A percentile compares a stretch with the other conserved stretches of the same genome.
phyloP scores from a whole-genome alignment of 2,888 invertebrate genomes.

The Lasioglossum figueresi region DNA sequence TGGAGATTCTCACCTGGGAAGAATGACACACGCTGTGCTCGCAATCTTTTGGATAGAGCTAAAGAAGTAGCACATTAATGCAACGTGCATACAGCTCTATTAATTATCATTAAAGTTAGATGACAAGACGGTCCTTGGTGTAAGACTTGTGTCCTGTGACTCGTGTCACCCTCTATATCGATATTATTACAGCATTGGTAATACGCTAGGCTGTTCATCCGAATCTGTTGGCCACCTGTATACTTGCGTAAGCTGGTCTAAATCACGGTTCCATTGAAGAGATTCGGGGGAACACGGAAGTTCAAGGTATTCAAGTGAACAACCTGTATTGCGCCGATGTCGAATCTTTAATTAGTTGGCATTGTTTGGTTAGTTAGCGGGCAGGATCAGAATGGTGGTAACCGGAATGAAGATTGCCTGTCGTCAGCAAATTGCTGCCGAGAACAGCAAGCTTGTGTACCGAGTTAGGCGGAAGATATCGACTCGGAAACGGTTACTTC shows the following conservation, averaged over 20 bases:
- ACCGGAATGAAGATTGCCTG: constrained; percentile 63
- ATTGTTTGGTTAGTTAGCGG: constrained; percentile 72
- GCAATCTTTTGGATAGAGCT: no score
- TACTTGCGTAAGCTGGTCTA: background rate
- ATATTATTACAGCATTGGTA: no score
- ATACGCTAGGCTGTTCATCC: background rate
- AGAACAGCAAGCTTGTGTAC: constrained; percentile 30
- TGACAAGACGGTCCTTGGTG: no score
- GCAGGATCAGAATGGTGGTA: constrained; percentile 35
- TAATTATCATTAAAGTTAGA: no score
- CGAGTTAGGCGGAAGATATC: constrained; percentile 36
- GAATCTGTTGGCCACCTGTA: background rate
- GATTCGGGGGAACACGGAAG: background rate
- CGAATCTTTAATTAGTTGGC: constrained; percentile 77
- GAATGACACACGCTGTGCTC: no score
- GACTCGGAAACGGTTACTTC: constrained; percentile 30
- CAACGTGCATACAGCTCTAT: no score
- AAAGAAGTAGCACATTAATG: no score
- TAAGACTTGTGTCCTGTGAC: no score
- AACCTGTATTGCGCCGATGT: constrained; percentile 59
- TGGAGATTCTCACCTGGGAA: no score
- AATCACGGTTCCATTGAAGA: background rate
- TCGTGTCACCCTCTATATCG: no score
- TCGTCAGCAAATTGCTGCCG: constrained; percentile 64
- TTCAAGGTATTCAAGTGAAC: constrained; percentile 11